Base-by-base conservation (phyloP, 2,113 vertebrate species). In the Rhagologus leucostigma region DNA sequence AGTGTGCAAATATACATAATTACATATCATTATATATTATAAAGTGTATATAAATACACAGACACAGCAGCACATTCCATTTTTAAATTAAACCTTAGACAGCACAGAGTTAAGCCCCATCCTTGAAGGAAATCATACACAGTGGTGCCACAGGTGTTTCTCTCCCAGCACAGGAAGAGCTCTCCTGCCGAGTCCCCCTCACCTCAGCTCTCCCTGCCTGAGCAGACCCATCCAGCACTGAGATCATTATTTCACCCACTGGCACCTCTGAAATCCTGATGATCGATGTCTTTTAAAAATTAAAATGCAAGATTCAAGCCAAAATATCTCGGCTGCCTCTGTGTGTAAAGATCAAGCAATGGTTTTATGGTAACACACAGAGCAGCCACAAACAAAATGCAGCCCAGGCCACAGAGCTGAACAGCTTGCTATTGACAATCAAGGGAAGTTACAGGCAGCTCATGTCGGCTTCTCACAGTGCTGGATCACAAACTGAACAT, bases 71-170 rank as follows among this genome's bases (percentile, higher is more conserved):
- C 8, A 59, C 14, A 47, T 27, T 55, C 9, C 3, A 11, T 52
- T 73, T 73, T 88, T 20, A 23, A 65, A 37, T 24, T 3, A 62
- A 88, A 41, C 20, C 7, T 44, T 26, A 42, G 29, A 20, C 41
- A 80, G 30, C 26, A 10, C 13, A 16, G 35, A 70, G 9, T n/a
- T 17, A 41, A 64, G 15, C 13, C 13, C 5, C 41, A 0, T 15
- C 32, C 27, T 20, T 52, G 30, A 24, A 90, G 50, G 33, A 63
- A 69, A 63, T 27, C 35, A 11, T 1, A 1, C 2, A 4, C 10
- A 29, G 26, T 1, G 0, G 19, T 32, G 37, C 1, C 1, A 1
- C 0, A 6, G 9, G 2, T 75, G 7, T 5, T 85, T 11, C 42
- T 65, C 13, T 49, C 24, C 24, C 37, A 88, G 49, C 26, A 69